phyloP scores from a whole-genome alignment of 1,140 invertebrate species.

The Hyles vespertilio region DNA sequence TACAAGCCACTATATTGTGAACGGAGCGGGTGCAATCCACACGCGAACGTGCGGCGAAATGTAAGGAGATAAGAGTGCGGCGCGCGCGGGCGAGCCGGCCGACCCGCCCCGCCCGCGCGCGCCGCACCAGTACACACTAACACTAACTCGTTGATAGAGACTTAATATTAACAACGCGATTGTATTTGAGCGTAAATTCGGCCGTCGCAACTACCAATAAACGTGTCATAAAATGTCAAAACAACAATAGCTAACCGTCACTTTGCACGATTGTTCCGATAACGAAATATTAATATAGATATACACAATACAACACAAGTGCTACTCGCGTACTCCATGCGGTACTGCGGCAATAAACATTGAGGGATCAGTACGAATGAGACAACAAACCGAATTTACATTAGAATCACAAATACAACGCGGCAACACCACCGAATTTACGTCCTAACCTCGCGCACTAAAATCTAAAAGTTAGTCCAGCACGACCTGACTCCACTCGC shows the following conservation, averaged over 20 bases:
- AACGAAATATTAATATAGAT: no score
- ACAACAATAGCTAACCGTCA: no score
- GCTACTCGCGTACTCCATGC: no score
- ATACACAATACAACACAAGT: no score
- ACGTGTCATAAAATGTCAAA: no score
- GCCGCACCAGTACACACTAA: conserved; percentile 33
- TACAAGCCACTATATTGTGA: no score
- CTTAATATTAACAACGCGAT: conserved; percentile 33
- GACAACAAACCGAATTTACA: no score
- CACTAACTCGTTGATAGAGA: conserved; percentile 71
- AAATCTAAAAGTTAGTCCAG: conserved; percentile 27
- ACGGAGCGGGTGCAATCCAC: not conserved
- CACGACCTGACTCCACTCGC: conserved; percentile 24
- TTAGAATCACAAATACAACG: no score
- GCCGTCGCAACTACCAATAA: not conserved
- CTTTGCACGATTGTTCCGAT: no score
- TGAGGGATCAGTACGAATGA: no score
- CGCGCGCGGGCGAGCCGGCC: not conserved
- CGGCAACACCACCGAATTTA: conserved; percentile 5
- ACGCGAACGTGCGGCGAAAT: not conserved
- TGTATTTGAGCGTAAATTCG: conserved; percentile 6
- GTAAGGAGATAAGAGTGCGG: conserved; percentile 9
- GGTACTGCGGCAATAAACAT: no score
- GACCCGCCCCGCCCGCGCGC: conserved; percentile 1
- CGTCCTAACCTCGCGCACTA: conserved; percentile 14